These are phyloP conservation scores for Hassar affinis DNA, from an alignment of 2,113 vertebrate species.

Conservation along the genomic window DNA sequence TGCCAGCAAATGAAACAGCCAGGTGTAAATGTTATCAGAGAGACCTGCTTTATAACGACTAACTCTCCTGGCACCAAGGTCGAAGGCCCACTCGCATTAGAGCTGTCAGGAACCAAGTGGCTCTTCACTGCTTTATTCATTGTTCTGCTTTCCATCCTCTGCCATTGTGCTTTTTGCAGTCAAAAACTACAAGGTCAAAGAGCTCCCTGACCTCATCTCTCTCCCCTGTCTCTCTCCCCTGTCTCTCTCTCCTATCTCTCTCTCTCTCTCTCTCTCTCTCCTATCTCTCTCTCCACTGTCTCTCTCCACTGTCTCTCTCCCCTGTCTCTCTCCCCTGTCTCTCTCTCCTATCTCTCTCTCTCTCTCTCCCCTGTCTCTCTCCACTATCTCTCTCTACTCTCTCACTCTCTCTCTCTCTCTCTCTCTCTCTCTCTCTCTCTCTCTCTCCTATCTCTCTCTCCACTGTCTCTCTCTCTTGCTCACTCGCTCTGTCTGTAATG, in stretches of 20 bases:
- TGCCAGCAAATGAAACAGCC: not conserved
- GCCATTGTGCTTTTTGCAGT: constrained; percentile 5
- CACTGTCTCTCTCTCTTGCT: not conserved
- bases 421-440: not conserved
- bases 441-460: not conserved
- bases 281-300: not conserved
- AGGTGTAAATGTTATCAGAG: not conserved
- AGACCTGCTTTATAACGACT: constrained; percentile 11
- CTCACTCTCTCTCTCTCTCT: no score
- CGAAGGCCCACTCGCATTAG: constrained; percentile 13
- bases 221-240: not conserved
- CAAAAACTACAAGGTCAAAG: constrained; percentile 21
- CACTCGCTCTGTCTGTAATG: constrained; percentile 4
- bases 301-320: not conserved
- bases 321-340: no score
- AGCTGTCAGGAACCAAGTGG: constrained; percentile 5
- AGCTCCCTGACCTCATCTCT: constrained; percentile 18
- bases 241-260: not conserved
- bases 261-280: not conserved
- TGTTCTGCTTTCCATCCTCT: constrained; percentile 2
- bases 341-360: not conserved
- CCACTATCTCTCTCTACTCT: not conserved
- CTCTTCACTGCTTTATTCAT: constrained; percentile 22
- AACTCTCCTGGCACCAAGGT: not conserved
- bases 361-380: constrained; percentile 8